A percentile compares a stretch with the other conserved stretches of the same genome.
Conservation (phyloP, 2,113 vertebrate genomes). For the Lophotis ruficrista region DNA sequence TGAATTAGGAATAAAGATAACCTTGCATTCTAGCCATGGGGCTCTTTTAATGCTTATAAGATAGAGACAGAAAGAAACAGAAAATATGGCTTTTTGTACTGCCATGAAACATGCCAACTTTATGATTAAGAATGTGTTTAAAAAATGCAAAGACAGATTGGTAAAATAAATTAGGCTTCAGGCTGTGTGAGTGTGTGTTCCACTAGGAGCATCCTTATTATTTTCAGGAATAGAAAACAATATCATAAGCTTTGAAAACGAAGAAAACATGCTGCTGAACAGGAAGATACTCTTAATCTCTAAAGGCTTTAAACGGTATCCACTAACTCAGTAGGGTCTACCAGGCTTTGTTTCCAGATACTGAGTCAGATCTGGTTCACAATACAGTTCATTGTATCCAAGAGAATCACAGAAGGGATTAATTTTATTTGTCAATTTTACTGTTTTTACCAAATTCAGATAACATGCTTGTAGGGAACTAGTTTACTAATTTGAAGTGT, state of each 20-base stretch:
- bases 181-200: neutral
- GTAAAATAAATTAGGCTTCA: neutral
- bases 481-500: neutral
- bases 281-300: neutral
- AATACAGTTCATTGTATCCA: neutral
- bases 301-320: neutral
- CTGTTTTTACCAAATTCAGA: neutral
- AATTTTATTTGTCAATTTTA: neutral
- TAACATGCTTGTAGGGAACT: neutral
- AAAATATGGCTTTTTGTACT: neutral
- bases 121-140: neutral
- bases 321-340: neutral
- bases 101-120: neutral
- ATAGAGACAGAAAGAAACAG: neutral
- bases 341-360: neutral
- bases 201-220: neutral
- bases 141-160: neutral
- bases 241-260: neutral
- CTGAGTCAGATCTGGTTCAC: neutral
- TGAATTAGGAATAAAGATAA: slow-evolving; percentile 16
- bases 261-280: neutral
- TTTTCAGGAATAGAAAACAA: neutral
- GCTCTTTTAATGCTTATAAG: neutral
- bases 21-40: neutral
- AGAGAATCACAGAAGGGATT: neutral